Evolutionary conservation across 2,888 invertebrate genomes (phyloP).

Genomic region (Diaphora mendica): DNA sequence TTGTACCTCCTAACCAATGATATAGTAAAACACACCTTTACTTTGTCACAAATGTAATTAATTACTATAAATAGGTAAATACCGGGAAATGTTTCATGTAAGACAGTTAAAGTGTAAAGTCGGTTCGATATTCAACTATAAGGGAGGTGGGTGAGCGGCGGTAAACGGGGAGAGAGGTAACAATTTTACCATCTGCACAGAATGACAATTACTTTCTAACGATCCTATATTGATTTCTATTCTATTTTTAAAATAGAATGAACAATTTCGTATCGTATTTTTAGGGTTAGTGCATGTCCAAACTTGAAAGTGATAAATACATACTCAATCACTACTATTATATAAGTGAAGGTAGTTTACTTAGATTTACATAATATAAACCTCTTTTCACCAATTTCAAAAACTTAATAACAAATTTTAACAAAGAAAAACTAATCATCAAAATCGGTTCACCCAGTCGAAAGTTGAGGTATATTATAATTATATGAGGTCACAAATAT

Average conservation of each 20-base stretch:
- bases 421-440: no score
- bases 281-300: not conserved
- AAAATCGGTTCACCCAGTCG: no score
- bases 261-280: not conserved
- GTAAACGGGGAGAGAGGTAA: conserved; percentile 29
- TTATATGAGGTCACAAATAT: no score
- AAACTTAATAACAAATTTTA: no score
- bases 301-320: not conserved
- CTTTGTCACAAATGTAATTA: not conserved
- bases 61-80: conserved; percentile 3
- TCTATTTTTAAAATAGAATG: conserved; percentile 33
- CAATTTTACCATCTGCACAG: conserved; percentile 31
- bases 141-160: conserved; percentile 14
- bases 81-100: not conserved
- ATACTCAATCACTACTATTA: not conserved
- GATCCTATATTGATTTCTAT: conserved; percentile 41
- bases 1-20: not conserved
- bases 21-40: not conserved
- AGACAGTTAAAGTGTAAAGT: conserved; percentile 14
- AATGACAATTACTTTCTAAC: conserved; percentile 42
- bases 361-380: not conserved
- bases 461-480: no score
- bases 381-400: not conserved
- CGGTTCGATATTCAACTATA: conserved; percentile 24
- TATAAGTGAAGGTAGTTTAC: not conserved